Conservation (phyloP, 2,888 invertebrate species). For the Priocnemis perturbator region DNA sequence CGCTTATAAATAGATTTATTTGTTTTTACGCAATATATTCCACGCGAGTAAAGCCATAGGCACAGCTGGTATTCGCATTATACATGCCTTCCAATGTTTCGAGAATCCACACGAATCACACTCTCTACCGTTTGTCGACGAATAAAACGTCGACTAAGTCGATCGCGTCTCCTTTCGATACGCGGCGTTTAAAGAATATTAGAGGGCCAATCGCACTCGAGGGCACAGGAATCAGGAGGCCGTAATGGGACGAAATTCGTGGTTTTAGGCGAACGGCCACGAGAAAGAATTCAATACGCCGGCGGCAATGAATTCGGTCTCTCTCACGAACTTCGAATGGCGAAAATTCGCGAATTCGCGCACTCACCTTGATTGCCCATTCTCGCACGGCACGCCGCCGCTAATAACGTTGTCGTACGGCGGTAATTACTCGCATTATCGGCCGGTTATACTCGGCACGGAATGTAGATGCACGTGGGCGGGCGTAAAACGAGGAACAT, state of each 20-base stretch:
- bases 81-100: too few species aligned
- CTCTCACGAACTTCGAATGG: conserved; percentile 2
- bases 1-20: too few species aligned
- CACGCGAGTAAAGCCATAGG: too few species aligned
- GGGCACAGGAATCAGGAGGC: conserved; percentile 45
- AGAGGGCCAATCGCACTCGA: conserved; percentile 21
- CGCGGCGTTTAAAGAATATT: conserved; percentile 8
- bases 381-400: too few species aligned
- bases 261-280: conserved; percentile 56
- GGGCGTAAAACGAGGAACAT: conserved; percentile 28
- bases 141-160: too few species aligned
- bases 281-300: conserved; percentile 38
- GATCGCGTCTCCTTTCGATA: too few species aligned
- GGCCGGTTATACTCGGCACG: conserved; percentile 40
- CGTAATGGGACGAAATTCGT: conserved; percentile 64
- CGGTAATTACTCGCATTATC: conserved; percentile 64
- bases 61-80: too few species aligned
- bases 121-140: too few species aligned
- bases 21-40: too few species aligned
- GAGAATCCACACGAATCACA: too few species aligned
- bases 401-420: conserved; percentile 55
- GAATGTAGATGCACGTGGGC: conserved; percentile 55
- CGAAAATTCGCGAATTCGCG: not conserved
- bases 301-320: conserved; percentile 16
- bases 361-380: conserved; percentile 5